Base-by-base conservation (phyloP, 2,113 vertebrate species). In the Cavia aperea region DNA sequence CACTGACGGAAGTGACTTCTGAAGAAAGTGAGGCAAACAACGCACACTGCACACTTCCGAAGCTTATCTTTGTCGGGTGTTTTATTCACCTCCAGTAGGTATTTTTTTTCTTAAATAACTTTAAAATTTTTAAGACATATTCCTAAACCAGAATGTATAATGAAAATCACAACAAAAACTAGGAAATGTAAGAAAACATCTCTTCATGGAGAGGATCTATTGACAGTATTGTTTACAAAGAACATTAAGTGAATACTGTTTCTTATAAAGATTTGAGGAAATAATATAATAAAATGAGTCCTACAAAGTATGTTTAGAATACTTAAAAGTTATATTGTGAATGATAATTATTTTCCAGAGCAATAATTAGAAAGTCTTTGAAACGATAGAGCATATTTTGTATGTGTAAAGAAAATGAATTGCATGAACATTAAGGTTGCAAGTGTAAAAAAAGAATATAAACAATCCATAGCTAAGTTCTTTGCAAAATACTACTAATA, bases 1-100 rank as follows among this genome's bases (percentile, higher is more conserved):
- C 96, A 95, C 94, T 98, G 97, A 95, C 97, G 96, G 97, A 94
- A 97, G 96, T 62, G 97, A 92, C 95, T 96, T 94, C 94, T 91
- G 96, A 97, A 91, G 94, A 96, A 91, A 96, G 95, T 96, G 75
- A 86, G 90, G 89, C 90, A 62, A 90, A 91, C 79, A 89, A 95
- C 95, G 96, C 96, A 66, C 89, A 73, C 24, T 94, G 93, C 94
- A 86, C 51, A 60, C 87, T 66, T 96, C 85, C 39, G 94, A 18
- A 36, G 46, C 19, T 63, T 72, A 97, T 96, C 97, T 97, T 97
- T 97, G 97, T 97, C 92, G 73, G 88, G 95, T 11, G 0, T 92
- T 94, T 96, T 81, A 31, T 96, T 97, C 88, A 79, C 82, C 95
- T 94, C 94, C 65, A 96, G 70, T 33, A 94, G 72, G 81, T 54